phyloP scores from a whole-genome alignment of 2,797 vertebrate species.

The Toxotes lorentzi region DNA sequence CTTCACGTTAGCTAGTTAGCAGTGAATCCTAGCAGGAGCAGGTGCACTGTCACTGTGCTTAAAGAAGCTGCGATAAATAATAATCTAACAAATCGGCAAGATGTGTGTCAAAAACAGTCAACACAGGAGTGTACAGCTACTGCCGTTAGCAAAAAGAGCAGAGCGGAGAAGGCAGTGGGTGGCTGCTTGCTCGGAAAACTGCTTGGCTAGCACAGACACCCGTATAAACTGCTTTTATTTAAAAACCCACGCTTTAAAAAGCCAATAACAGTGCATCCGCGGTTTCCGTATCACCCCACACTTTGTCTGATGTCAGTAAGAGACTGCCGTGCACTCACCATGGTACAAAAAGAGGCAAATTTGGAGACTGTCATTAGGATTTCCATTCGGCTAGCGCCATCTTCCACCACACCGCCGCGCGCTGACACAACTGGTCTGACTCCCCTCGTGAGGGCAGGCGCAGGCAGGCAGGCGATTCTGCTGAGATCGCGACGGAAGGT shows the following conservation, averaged over 20 bases:
- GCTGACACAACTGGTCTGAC: slow-evolving; percentile 77
- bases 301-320: background rate
- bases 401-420: slow-evolving; percentile 91
- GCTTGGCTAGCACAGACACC: slow-evolving; percentile 73
- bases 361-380: slow-evolving; percentile 99
- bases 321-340: slow-evolving; percentile 86
- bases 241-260: slow-evolving; percentile 53
- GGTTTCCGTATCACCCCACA: background rate
- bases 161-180: slow-evolving; percentile 63
- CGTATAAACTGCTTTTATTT: slow-evolving; percentile 46
- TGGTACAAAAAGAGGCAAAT: slow-evolving; percentile 99
- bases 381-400: slow-evolving; percentile 99
- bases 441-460: slow-evolving; percentile 67
- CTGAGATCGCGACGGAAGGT: slow-evolving; percentile 59
- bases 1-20: slow-evolving; percentile 73
- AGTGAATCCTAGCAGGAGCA: slow-evolving; percentile 63
- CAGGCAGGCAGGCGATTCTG: slow-evolving; percentile 43
- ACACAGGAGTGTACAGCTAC: background rate
- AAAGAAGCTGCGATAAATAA: slow-evolving; percentile 1
- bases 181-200: slow-evolving; percentile 68
- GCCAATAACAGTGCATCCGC: background rate
- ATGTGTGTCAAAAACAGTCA: background rate
- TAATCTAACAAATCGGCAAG: background rate
- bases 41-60: slow-evolving; percentile 69
- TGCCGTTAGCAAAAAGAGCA: slow-evolving; percentile 38